These are phyloP conservation scores for Amiota minor DNA, from an alignment of 2,888 invertebrate genomes.

Conservation along the genomic window DNA sequence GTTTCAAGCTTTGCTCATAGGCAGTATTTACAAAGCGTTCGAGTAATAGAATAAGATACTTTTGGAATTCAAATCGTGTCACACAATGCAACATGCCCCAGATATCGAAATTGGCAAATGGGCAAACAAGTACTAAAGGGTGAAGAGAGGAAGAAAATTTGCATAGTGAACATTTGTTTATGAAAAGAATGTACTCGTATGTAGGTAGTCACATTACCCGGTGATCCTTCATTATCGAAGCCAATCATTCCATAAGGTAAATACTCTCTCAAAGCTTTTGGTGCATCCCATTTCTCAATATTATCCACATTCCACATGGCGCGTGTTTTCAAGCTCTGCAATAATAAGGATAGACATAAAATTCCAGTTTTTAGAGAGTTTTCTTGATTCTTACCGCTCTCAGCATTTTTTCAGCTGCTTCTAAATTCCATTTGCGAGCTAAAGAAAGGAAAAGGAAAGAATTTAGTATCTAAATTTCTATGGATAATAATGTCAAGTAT, in stretches of 20 bases:
- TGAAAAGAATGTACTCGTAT: background rate
- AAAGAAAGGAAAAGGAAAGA: background rate
- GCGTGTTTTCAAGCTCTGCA: conserved; percentile 66
- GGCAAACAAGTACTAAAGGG: conserved; percentile 82
- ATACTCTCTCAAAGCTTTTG: conserved; percentile 81
- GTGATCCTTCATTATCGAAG: conserved; percentile 87
- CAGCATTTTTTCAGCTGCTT: conserved; percentile 93
- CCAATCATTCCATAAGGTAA: conserved; percentile 87
- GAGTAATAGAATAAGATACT: conserved; percentile 79
- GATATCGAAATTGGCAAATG: conserved; percentile 86
- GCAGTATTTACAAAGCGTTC: conserved; percentile 80
- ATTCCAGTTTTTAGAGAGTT: background rate
- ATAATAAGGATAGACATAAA: background rate
- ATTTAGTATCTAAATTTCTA: background rate
- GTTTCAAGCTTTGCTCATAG: conserved; percentile 77
- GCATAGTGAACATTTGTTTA: background rate
- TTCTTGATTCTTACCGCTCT: conserved; percentile 80
- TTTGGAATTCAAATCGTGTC: conserved; percentile 82
- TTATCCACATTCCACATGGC: conserved; percentile 82
- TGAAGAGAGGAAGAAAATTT: background rate
- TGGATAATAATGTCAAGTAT: background rate
- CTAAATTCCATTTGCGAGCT: conserved; percentile 89
- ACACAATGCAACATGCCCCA: conserved; percentile 86
- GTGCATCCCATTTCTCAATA: conserved; percentile 80
- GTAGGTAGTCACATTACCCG: conserved; percentile 75